Conservation (phyloP, 2,888 invertebrate species). For the Osmoderma eremita region DNA sequence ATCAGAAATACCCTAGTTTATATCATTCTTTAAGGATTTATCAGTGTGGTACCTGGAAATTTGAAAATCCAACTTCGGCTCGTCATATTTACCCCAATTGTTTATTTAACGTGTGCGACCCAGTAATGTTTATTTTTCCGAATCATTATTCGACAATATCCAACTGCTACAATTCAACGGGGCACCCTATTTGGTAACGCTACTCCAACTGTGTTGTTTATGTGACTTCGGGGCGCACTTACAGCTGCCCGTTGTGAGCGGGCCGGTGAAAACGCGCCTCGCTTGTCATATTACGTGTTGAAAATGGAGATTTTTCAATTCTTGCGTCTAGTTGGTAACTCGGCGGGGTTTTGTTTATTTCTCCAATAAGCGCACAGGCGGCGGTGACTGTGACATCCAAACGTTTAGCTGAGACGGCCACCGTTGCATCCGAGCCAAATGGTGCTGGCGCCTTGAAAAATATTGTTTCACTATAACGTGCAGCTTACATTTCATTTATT, state of each 20-base stretch:
- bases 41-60: slow-evolving; percentile 22
- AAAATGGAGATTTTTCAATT: slow-evolving; percentile 34
- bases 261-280: slow-evolving; percentile 3
- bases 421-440: no score
- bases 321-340: slow-evolving; percentile 7
- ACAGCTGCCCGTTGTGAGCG: background rate
- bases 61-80: slow-evolving; percentile 9
- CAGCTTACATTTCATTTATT: no score
- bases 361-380: background rate
- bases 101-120: slow-evolving; percentile 21
- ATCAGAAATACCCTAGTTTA: slow-evolving; percentile 13
- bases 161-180: slow-evolving; percentile 28
- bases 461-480: no score
- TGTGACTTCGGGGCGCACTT: slow-evolving; percentile 17
- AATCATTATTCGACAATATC: slow-evolving; percentile 30
- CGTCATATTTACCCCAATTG: background rate
- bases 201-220: slow-evolving; percentile 1
- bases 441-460: no score
- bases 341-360: slow-evolving; percentile 21
- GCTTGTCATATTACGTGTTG: slow-evolving; percentile 24
- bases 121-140: slow-evolving; percentile 25
- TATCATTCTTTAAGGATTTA: slow-evolving; percentile 1
- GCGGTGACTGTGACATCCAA: background rate
- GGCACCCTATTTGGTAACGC: slow-evolving; percentile 27
- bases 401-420: no score